Base-by-base conservation (phyloP, 2,888 invertebrate species). In the Pollenia angustigena region DNA sequence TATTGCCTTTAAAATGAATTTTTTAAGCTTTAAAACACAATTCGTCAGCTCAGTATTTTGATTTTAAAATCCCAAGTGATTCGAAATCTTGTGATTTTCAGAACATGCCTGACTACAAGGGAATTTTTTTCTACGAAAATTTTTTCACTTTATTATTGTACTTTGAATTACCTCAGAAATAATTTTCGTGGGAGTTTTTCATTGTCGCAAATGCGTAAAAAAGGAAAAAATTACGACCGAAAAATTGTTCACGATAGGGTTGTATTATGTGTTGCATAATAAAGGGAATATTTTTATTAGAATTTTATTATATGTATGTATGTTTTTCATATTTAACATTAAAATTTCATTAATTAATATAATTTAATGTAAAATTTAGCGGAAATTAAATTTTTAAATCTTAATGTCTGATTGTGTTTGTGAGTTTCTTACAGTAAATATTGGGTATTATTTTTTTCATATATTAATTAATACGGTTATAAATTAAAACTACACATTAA, bases 311-410 rank as follows among this genome's bases (percentile, higher is more conserved):
- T 62, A 60, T 84, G 66, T 69, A 85, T 62, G 66, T 69, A 85
- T 62, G 66, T 69, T 80, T 62, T 79, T 75, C 74, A 80, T 80
- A 80, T 80, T 80, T 85, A 60, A 79, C 60, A 74, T 85, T 85
- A 85, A 32, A 32, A 32, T 32, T 32, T 32, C 23, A 80, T 80
- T 85, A 85, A 69, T 72, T 72, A 62, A 66, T 56, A 56, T 66
- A 80, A 68, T 72, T 66, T 72, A 72, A 66, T 50, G 50, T 48
- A 54, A 74, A 50, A 46, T 72, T 68, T 66, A 74, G 46, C 68
- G 68, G 68, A 66, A 74, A 80, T 74, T 54, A 79, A 23, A 54
- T 60, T 54, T 62, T 60, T 62, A 75, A 84, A 68, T 79, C 50
- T 71, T 78, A 84, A 48, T 78, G 50, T 79, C 66, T 79, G 58